These are phyloP conservation scores for Cybosia mesomella DNA, from an alignment of 2,888 invertebrate genomes.

Conservation along the genomic window DNA sequence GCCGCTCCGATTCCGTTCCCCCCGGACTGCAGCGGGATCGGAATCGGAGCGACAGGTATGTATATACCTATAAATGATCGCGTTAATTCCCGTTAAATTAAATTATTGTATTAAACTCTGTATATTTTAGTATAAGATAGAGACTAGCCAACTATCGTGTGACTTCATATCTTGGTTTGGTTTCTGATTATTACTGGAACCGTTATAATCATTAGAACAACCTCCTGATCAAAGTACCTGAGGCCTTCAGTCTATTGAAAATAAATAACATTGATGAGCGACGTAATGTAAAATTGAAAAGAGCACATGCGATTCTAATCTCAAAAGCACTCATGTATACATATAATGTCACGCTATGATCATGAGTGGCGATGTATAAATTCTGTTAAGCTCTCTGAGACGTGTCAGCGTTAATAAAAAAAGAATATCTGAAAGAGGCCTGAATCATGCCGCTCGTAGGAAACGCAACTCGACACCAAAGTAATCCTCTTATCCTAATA, in stretches of 20 bases:
- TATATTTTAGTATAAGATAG: no score
- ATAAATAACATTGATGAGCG: neutral
- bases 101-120: no score
- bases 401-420: constrained; percentile 54
- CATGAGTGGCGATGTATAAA: constrained; percentile 33
- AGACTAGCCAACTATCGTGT: neutral
- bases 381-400: constrained; percentile 36
- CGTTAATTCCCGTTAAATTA: no score
- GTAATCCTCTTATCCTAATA: constrained; percentile 78
- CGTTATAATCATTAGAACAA: neutral
- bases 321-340: neutral
- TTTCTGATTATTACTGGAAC: neutral
- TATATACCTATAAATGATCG: no score
- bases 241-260: neutral
- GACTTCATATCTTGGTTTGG: neutral
- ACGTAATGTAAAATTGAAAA: neutral
- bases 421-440: constrained; percentile 38
- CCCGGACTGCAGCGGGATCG: no score
- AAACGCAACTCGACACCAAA: constrained; percentile 62
- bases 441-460: constrained; percentile 39
- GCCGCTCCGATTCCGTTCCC: no score
- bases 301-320: neutral
- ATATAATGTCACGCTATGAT: constrained; percentile 16
- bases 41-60: no score
- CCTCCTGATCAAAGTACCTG: neutral